Conservation (phyloP, 2,113 vertebrate genomes). For the Ginglymostoma cirratum region DNA sequence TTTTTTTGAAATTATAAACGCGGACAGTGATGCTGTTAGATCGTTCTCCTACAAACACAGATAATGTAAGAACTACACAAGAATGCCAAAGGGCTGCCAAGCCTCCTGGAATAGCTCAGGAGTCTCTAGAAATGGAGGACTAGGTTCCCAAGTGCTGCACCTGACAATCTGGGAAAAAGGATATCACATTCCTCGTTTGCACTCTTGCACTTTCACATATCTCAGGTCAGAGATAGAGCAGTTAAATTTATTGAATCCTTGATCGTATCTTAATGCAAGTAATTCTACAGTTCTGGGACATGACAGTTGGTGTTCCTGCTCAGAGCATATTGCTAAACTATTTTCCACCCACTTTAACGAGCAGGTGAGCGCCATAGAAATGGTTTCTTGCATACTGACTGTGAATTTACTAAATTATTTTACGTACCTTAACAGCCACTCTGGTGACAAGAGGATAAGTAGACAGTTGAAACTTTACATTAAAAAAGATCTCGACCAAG, state of each 20-base stretch:
- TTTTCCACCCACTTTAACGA: neutral
- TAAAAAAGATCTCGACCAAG: neutral
- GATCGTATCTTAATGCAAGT: neutral
- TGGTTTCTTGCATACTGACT: neutral
- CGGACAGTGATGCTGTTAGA: neutral
- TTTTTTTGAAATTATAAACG: neutral
- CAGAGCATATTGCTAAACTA: neutral
- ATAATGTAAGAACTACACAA: neutral
- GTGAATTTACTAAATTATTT: neutral
- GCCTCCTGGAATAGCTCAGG: neutral
- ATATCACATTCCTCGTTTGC: neutral
- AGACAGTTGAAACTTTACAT: neutral
- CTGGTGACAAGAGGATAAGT: neutral
- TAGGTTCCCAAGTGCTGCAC: neutral
- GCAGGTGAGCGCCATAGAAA: neutral
- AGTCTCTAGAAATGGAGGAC: neutral
- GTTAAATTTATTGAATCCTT: neutral
- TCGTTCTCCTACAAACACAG: neutral
- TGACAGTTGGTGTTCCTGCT: neutral
- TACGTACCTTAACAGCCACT: neutral
- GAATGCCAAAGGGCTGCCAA: neutral
- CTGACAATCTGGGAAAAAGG: neutral
- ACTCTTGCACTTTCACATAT: neutral
- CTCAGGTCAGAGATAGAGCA: neutral
- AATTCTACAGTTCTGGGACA: neutral